A percentile compares a stretch with the other conserved stretches of the same genome.
phyloP scores from a whole-genome alignment of 2,888 invertebrate genomes.

The Ennomos fuscantarius region DNA sequence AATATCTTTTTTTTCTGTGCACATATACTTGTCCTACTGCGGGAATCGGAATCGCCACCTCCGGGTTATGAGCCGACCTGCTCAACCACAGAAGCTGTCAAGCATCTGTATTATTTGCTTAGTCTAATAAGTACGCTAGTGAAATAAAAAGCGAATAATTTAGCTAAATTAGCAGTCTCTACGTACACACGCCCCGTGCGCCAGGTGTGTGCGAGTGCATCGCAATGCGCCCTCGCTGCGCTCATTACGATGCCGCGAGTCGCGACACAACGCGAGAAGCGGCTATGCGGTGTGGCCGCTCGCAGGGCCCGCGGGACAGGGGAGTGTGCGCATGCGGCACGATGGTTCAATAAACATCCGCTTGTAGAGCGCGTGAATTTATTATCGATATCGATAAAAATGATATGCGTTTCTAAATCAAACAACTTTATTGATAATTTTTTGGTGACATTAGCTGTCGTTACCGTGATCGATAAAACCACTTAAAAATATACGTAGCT shows the following conservation, averaged over 20 bases:
- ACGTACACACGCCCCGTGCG: conserved; percentile 19
- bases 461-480: too few relatives aligned
- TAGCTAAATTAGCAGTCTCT: conserved; percentile 35
- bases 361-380: neutral
- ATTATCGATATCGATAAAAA: conserved; percentile 3
- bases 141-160: conserved; percentile 11
- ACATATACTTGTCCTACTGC: too few relatives aligned
- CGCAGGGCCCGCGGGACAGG: conserved; percentile 26
- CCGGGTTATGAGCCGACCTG: too few relatives aligned
- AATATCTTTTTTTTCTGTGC: too few relatives aligned
- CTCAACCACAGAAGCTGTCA: too few relatives aligned
- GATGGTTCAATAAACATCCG: conserved; percentile 35
- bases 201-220: conserved; percentile 48
- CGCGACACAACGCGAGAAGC: conserved; percentile 33
- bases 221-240: conserved; percentile 17
- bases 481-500: too few relatives aligned
- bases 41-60: too few relatives aligned
- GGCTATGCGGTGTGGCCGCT: conserved; percentile 1
- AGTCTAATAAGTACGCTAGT: neutral
- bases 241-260: conserved; percentile 31
- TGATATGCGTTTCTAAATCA: neutral
- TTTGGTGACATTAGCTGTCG: too few relatives aligned
- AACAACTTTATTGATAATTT: too few relatives aligned
- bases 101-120: too few relatives aligned
- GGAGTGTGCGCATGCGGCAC: conserved; percentile 19